Evolutionary conservation across 1,140 invertebrate genomes (phyloP), one percentile per base, ranked within the genome.

Genomic region (Scaptomyza hsui): DNA sequence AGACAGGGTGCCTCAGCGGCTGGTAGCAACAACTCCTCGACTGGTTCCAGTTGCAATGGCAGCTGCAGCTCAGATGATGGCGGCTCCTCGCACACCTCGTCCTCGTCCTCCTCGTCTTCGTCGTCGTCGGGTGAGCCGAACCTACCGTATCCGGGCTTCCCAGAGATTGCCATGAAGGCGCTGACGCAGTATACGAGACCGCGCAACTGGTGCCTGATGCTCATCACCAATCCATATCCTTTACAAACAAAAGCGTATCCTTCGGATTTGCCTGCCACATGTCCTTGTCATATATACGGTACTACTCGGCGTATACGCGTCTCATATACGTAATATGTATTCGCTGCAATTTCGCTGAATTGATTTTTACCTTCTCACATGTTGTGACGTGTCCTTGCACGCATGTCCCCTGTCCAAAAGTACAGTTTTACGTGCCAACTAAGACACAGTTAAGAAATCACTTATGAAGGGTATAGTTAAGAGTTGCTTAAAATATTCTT

Each of bases 211-310:
- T 99, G 98, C 93, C 94, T 99, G 73, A 95, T 94, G 75, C 95
- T 98, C 92, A 98, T 99, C 92, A 98, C 97, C 45, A 99, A 98
- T 95, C 97, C 97, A 98, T 98, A 98, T 98, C 97, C 97, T 98
- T 98, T 98, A 95, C 89, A 37, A 59, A 59, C 57, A 13, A 12
- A 21, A 35, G 32, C 4, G 6, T 80, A 67, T 69, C 68, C 72
- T 60, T 77, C 63, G 79, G 18, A 39, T 39, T 37, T n/a, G 32
- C n/a, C 32, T 37, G 32, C 32, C 32, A 4, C 3, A 37, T 51
- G 78, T 83, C 78, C 78, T 82, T 78, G 74, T 64, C 64, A 75
- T 67, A 75, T 53, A 75, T 74, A 37, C 32, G n/a, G n/a, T n/a
- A n/a, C n/a, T 3, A 4, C 32, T n/a, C 12, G n/a, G n/a, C 9